These are phyloP conservation scores for Mandrillus leucophaeus DNA, from an alignment of 2,113 vertebrate genomes.

Conservation along the genomic window DNA sequence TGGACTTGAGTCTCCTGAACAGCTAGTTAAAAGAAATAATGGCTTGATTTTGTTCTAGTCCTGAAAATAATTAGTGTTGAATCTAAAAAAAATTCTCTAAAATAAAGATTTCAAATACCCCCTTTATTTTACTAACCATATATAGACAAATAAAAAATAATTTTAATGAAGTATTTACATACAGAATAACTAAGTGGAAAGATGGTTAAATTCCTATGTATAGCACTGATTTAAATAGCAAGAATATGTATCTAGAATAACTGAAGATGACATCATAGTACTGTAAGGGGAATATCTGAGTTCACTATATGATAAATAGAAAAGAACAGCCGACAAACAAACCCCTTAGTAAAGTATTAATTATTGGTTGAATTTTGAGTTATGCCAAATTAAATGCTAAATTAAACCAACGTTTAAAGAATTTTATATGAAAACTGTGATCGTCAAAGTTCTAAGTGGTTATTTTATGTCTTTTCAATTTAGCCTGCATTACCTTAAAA, in stretches of 20 bases:
- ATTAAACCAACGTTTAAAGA: background rate
- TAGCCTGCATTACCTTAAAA: constrained; percentile 25
- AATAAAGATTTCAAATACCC: background rate
- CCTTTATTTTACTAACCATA: constrained; percentile 13
- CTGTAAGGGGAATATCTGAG: background rate
- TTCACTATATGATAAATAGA: background rate
- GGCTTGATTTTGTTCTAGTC: constrained; percentile 43
- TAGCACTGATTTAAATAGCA: background rate
- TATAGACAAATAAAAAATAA: background rate
- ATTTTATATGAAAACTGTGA: background rate
- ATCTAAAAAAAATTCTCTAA: constrained; percentile 36
- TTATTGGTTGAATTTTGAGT: background rate
- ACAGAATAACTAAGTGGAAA: background rate
- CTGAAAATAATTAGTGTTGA: constrained; percentile 30
- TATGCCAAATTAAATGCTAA: background rate
- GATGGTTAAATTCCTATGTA: background rate
- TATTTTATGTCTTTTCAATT: background rate
- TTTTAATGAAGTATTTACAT: constrained; percentile 27
- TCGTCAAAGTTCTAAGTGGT: constrained; percentile 35
- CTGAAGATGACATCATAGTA: background rate
- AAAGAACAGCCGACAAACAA: constrained; percentile 30
- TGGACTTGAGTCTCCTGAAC: constrained; percentile 73
- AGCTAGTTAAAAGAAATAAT: constrained; percentile 80
- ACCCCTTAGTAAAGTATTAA: background rate
- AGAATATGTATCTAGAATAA: background rate